Percentiles rank a stretch among this genome's conserved stretches.
These are phyloP conservation scores for Zygogramma bicolorata DNA, from an alignment of 2,888 invertebrate species.

Conservation along the genomic window DNA sequence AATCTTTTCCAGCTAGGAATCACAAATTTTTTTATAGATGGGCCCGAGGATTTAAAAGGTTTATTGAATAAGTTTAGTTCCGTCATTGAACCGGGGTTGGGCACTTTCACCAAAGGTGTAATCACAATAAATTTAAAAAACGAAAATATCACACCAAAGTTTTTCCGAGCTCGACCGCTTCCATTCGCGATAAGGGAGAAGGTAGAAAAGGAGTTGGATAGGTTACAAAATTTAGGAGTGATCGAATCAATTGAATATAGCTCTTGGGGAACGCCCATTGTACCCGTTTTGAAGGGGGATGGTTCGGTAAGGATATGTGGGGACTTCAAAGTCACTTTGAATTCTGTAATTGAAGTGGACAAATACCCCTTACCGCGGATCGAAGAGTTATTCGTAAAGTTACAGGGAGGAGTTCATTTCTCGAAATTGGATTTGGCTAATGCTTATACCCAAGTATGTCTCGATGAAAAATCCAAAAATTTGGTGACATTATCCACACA, in stretches of 20 bases:
- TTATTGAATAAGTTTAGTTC: background rate
- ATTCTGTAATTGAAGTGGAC: background rate
- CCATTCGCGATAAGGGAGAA: constrained; percentile 10
- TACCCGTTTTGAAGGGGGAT: constrained; percentile 5
- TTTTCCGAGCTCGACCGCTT: constrained; percentile 4
- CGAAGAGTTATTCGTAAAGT: no score
- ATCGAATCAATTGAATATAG: constrained; percentile 11
- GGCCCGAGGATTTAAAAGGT: background rate
- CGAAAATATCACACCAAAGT: constrained; percentile 3
- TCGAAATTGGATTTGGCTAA: constrained; percentile 35
- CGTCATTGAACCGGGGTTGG: constrained; percentile 4
- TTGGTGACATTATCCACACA: constrained; percentile 33
- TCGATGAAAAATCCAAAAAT: constrained; percentile 28
- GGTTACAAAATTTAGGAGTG: constrained; percentile 10
- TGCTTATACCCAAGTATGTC: constrained; percentile 34
- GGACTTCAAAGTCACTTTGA: background rate
- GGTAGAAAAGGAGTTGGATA: constrained; percentile 11
- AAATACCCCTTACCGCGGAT: background rate
- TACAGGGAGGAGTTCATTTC: constrained; percentile 33
- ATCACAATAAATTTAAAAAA: constrained; percentile 6
- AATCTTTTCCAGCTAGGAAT: background rate
- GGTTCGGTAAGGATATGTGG: constrained; percentile 2
- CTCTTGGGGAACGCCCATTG: constrained; percentile 12
- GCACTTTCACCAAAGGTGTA: constrained; percentile 4
- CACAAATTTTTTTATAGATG: background rate